Evolutionary conservation across 2,113 vertebrate species (phyloP).

Genomic region (Morphnarchus princeps): DNA sequence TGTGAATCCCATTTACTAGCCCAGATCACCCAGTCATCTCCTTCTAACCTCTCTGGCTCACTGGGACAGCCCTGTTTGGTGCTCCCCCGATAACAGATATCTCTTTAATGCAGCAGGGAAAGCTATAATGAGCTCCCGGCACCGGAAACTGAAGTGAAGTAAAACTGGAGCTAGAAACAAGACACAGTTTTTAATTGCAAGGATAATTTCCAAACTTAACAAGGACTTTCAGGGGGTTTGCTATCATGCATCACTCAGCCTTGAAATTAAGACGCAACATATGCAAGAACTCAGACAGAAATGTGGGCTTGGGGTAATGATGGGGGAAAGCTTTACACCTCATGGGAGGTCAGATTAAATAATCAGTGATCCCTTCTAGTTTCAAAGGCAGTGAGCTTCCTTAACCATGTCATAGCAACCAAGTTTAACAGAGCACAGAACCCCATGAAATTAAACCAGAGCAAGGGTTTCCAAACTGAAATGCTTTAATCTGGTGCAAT

Average conservation of each 20-base stretch:
- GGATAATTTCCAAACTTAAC: background rate
- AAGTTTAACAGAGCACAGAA: background rate
- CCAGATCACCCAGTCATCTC: background rate
- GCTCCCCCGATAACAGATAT: background rate
- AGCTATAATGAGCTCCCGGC: accelerated
- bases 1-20: background rate
- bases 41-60: background rate
- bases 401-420: background rate
- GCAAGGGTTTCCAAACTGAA: background rate
- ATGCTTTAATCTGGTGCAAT: background rate
- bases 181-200: background rate
- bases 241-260: background rate
- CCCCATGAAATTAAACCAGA: background rate
- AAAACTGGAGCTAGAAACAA: background rate
- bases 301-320: background rate
- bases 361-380: background rate
- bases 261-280: background rate
- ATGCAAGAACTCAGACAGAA: background rate
- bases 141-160: background rate
- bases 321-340: background rate
- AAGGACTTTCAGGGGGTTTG: background rate
- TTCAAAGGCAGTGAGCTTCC: background rate
- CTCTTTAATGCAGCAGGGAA: background rate
- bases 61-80: background rate
- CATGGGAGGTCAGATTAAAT: background rate